Evolutionary conservation across 2,113 vertebrate genomes (phyloP), one percentile per base, ranked within the genome.

Genomic region (Gobio gobio): DNA sequence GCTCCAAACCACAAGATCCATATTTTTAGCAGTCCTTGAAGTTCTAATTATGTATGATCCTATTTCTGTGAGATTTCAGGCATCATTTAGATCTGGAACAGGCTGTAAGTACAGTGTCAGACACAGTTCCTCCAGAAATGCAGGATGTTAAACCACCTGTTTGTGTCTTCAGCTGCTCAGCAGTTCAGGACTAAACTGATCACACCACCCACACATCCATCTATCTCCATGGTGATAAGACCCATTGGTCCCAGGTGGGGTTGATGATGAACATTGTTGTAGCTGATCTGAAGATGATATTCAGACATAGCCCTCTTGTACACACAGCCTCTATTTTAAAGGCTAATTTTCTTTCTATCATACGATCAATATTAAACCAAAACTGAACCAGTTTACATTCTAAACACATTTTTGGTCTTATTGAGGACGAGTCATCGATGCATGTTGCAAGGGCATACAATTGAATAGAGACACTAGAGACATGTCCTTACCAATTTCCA

Each of bases 71-170:
- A 26, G 54, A 78, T 78, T 10, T 64, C 24, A 80, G 54, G 54
- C 77, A n/a, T 26, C 9, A 64, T 80, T 88, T 66, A 56, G 85
- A 58, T 78, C 73, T 43, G 56, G 22, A 86, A 75, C 49, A 68
- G n/a, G 26, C 70, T 58, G 63, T 63, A 49, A 79, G 70, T 70
- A 82, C 68, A 84, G 78, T 85, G 66, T 85, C 78, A 86, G 59
- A 12, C 36, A 43, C 43, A 75, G 79, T 68, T 68, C 40, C 59
- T 64, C 58, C 24, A 63, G n/a, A 10, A 81, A 81, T 66, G 18
- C 63, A 66, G 61, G 43, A 51, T 63, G 43, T 80, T 66, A 80
- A 80, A 64, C 43, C 59, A 47, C 58, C 78, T 68, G 61, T 66
- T 81, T 33, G 61, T 66, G 45, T 81, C 45, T 49, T 66, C 18